Evolutionary conservation across 2,113 vertebrate species (phyloP).

Genomic region (Cercocebus atys): DNA sequence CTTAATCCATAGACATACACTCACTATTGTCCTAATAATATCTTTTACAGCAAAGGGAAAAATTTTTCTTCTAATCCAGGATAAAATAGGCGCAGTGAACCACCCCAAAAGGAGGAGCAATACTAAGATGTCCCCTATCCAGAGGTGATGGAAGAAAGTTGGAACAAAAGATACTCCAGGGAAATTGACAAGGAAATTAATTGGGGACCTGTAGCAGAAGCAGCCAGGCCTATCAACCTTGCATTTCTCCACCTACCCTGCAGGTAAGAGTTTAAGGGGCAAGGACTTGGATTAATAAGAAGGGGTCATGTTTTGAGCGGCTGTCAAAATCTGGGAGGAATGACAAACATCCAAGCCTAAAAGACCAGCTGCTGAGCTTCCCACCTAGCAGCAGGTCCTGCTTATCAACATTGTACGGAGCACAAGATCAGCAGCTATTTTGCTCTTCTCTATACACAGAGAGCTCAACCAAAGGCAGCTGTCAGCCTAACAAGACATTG

Average conservation of each 20-base stretch:
- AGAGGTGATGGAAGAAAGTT: background rate
- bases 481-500: background rate
- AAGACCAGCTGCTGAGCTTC: slow-evolving; percentile 1
- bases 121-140: background rate
- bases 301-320: background rate
- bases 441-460: background rate
- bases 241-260: background rate
- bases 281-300: background rate
- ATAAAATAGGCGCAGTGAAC: background rate
- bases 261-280: background rate
- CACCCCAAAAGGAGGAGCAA: background rate
- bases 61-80: background rate
- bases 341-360: slow-evolving; percentile 18
- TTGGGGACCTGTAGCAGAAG: too few relatives aligned
- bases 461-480: background rate
- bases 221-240: background rate
- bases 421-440: background rate
- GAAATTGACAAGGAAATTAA: background rate
- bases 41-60: background rate
- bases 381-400: background rate
- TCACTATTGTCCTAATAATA: background rate
- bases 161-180: background rate
- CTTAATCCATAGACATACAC: background rate
- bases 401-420: background rate
- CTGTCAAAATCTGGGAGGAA: slow-evolving; percentile 16